Base-by-base conservation (phyloP, 2,113 vertebrate genomes). In the Thymallus thymallus region DNA sequence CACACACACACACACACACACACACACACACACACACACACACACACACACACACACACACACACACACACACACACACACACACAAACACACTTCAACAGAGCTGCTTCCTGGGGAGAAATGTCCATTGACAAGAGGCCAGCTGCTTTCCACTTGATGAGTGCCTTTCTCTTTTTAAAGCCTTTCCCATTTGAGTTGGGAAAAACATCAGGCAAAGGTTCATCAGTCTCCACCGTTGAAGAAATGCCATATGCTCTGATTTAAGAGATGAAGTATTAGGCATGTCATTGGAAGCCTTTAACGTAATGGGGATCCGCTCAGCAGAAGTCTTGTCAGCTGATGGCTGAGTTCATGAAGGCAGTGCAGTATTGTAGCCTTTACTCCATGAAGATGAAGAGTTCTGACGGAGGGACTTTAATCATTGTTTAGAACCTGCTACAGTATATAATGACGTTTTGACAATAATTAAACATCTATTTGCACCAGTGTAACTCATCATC, bases 301-400 rank as follows among this genome's bases (percentile, higher is more conserved):
- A 73, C 60, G 66, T 66, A 71, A 77, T 68, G 66, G 56, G 48
- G 75, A 63, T 79, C 67, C 75, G 75, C 68, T 77, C 69, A 76
- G 61, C 72, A 18, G 24, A 62, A 24, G 32, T 71, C 56, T 13
- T 12, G 13, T 23, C 56, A n/a, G 56, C 56, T 60, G 56, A 60
- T 60, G 20, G 5, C 18, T 6, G 56, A 60, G 56, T 60, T 60
- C n/a, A 60, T 60, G 56, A 23, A 60, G 18, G 56, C 56, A n/a
- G 6, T 60, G 56, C 4, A 22, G 20, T 60, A 23, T 10, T 10
- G 56, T n/a, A 60, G 56, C 6, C 20, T 60, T 60, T 60, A 22
- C 23, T 22, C n/a, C 20, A 23, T 60, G n/a, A 22, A n/a, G n/a
- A 60, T 22, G 23, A 60, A 6, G 56, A 60, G 56, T 16, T 13